Evolutionary conservation across 2,797 vertebrate species (phyloP), one percentile per base, ranked within the genome.

Genomic region (Ctenopoma kingsleyae): DNA sequence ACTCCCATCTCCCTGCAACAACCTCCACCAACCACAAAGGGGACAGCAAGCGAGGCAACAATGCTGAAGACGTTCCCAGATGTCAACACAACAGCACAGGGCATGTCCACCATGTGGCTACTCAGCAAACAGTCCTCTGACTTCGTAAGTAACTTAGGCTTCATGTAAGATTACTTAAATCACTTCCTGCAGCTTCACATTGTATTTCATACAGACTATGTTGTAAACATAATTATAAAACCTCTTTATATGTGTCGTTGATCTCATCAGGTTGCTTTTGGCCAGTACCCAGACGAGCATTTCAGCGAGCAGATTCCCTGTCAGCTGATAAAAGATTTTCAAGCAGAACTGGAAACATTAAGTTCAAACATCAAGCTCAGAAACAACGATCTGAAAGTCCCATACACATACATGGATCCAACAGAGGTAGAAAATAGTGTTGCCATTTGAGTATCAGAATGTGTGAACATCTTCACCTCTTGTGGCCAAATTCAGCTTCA

Each of bases 391-490:
- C 58, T 89, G 30, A 13, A 53, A 0, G 8, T 87, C 13, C 82
- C 85, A 1, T 89, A 91, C 74, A 82, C 78, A 16, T 89, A 87
- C 79, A 4, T 89, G 82, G 74, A 89, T 65, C 90, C 89, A 64
- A 2, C 0, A 0, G 5, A 2, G 10, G 1, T 91, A 0, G 87
- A 89, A 67, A 92, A 91, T 9, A 91, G 88, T 30, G 85, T 89
- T 35, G 71, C 87, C 27, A 75, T 90, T 59, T 90, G 23, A 88
- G 35, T 3, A 27, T 22, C 13, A 35, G 30, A 2, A 13, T 13
- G 2, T 52, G 13, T 36, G 17, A 27, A 69, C 11, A 17, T 63
- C 12, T 17, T 68, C 25, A 63, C 17, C 22, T 30, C 2, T 35
- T 20, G 16, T 16, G 3, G 4, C 25, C 25, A 27, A 61, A 27